Conservation (phyloP, 2,797 vertebrate species). For the Lates japonicus region DNA sequence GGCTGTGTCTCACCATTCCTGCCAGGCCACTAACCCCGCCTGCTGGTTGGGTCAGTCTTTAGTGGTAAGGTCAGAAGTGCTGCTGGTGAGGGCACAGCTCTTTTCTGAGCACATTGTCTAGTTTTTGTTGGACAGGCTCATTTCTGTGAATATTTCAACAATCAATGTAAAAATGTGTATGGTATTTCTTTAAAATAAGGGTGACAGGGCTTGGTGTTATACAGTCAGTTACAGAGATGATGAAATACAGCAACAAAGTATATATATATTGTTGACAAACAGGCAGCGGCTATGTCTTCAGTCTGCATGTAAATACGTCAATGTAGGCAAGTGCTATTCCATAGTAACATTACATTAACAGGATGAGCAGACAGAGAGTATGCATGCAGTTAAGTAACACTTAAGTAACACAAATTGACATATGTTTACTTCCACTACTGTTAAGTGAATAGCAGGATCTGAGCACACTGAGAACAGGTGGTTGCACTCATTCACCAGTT, state of each 20-base stretch:
- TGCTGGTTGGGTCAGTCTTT: slow-evolving; percentile 14
- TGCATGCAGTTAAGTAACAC: not conserved
- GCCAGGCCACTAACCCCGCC: slow-evolving; percentile 14
- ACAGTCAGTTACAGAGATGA: not conserved
- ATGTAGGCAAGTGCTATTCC: not conserved
- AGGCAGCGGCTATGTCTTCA: not conserved
- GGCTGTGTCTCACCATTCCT: slow-evolving; percentile 2
- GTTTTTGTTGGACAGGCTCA: not conserved
- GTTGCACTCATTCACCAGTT: not conserved
- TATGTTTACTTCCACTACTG: not conserved
- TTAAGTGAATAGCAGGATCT: not conserved
- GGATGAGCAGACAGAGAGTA: not conserved
- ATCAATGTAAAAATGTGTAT: not conserved
- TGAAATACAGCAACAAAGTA: not conserved
- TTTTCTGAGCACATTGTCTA: not conserved
- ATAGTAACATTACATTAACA: not conserved
- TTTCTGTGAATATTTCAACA: not conserved
- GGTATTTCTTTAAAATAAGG: not conserved
- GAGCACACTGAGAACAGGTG: not conserved
- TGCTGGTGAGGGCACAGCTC: slow-evolving; percentile 20
- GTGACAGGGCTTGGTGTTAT: not conserved
- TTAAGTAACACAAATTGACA: not conserved
- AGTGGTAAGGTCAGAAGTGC: slow-evolving; percentile 18
- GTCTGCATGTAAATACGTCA: not conserved
- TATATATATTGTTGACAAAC: not conserved